Conservation (phyloP, 2,888 invertebrate species). For the Heliothis peltigera region DNA sequence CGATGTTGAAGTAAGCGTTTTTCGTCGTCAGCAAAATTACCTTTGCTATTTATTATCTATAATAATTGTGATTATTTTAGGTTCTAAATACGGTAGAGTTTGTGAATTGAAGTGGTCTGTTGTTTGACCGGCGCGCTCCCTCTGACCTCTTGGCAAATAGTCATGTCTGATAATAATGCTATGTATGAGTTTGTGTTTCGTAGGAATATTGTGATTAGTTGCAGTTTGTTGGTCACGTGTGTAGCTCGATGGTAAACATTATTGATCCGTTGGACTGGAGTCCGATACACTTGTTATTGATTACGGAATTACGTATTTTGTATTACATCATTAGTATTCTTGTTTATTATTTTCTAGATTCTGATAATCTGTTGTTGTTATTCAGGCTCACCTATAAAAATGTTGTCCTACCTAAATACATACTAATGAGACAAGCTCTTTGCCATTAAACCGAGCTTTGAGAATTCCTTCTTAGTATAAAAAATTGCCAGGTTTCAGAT, state of each 20-base stretch:
- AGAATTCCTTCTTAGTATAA: too few relatives aligned
- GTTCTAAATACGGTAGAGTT: slow-evolving; percentile 65
- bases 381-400: too few relatives aligned
- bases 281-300: slow-evolving; percentile 34
- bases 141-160: slow-evolving; percentile 63
- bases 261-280: slow-evolving; percentile 15
- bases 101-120: slow-evolving; percentile 62
- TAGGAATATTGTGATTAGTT: slow-evolving; percentile 50
- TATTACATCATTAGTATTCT: slow-evolving; percentile 52
- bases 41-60: slow-evolving; percentile 61
- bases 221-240: slow-evolving; percentile 45
- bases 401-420: too few relatives aligned
- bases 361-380: background rate
- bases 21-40: slow-evolving; percentile 49
- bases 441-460: too few relatives aligned
- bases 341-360: slow-evolving; percentile 28
- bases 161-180: slow-evolving; percentile 38
- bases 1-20: slow-evolving; percentile 28
- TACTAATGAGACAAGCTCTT: too few relatives aligned
- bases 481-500: too few relatives aligned
- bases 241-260: slow-evolving; percentile 29
- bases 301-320: slow-evolving; percentile 49
- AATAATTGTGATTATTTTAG: slow-evolving; percentile 68
- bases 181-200: slow-evolving; percentile 33
- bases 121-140: slow-evolving; percentile 54